Evolutionary conservation across 2,888 invertebrate species (phyloP).

Genomic region (Tetragonisca angustula): DNA sequence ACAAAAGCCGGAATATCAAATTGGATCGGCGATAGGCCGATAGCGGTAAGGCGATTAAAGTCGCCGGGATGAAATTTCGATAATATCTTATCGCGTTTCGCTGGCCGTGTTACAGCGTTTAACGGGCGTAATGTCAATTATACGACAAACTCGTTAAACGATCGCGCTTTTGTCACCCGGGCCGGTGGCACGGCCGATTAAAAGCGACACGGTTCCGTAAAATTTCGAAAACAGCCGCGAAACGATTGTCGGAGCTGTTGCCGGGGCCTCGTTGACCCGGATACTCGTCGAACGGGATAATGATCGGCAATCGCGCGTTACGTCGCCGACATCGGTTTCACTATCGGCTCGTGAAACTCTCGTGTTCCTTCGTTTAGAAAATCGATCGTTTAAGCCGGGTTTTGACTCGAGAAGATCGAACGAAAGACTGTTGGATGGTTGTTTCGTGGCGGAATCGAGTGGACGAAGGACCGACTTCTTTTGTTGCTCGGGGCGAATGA

Average conservation of each 20-base stretch:
- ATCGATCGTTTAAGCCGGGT: background rate
- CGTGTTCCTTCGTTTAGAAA: background rate
- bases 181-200: background rate
- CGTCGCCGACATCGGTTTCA: constrained; percentile 1
- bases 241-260: too few species aligned
- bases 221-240: constrained; percentile 39
- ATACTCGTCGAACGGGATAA: constrained; percentile 27
- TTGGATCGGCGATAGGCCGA: constrained; percentile 9
- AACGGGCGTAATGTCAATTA: constrained; percentile 40
- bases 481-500: background rate
- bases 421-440: background rate
- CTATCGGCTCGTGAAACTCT: background rate
- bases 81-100: constrained; percentile 48
- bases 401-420: background rate
- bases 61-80: constrained; percentile 41
- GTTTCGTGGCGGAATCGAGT: background rate
- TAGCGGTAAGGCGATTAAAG: constrained; percentile 35
- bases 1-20: constrained; percentile 30
- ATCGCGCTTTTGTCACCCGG: constrained; percentile 14
- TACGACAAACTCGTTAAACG: constrained; percentile 25
- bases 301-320: constrained; percentile 11
- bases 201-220: background rate
- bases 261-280: background rate
- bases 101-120: constrained; percentile 25
- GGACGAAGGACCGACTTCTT: background rate